Evolutionary conservation across 2,888 invertebrate species (phyloP), one percentile per base, ranked within the genome.

Genomic region (Pseudolycoriella hygida): DNA sequence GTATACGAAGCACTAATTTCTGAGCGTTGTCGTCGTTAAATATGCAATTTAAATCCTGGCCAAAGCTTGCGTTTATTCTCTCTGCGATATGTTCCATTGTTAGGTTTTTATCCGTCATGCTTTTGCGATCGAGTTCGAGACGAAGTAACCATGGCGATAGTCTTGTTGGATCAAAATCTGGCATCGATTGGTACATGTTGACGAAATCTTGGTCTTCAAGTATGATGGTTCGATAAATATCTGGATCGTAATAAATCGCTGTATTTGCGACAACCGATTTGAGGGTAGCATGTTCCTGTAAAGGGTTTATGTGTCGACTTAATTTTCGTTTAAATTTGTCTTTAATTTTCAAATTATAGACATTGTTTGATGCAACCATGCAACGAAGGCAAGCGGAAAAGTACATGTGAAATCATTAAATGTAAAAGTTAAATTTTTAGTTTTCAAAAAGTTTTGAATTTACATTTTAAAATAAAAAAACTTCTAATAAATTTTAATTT

Each of bases 31-130:
- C 98, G 62, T 99, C 98, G 60, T 98, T 98, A 69, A 98, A 99
- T 50, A 99, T 99, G 60, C 97, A 97, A 61, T 97, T 97, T 51
- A 99, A 72, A 67, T 99, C 98, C 61, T 98, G 96, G 41, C 98
- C 98, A 61, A 99, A 99, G 6, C 96, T 96, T 43, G 92, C 89
- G 58, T 96, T 96, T 45, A 99, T 97, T 64, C 97, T 97, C 65
- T 98, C 97, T 0, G 97, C 94, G 57, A 99, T 98, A 62, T 94
- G 93, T 70, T 99, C 98, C 98, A 99, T 98, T 2, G 96, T 96
- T 53, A 99, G 68, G 66, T 98, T 98, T 60, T 98, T 98, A 67
- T 99, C 98, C 12, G 93, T 93, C 93, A 97, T 97, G 57, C 96
- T 76, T 65, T 98, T 98, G 46, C 98, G 78, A 66, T 99, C 98